A percentile compares a stretch with the other conserved stretches of the same genome.
Conservation (phyloP, 2,797 vertebrate species). For the Sebastiscus albofasciatus region DNA sequence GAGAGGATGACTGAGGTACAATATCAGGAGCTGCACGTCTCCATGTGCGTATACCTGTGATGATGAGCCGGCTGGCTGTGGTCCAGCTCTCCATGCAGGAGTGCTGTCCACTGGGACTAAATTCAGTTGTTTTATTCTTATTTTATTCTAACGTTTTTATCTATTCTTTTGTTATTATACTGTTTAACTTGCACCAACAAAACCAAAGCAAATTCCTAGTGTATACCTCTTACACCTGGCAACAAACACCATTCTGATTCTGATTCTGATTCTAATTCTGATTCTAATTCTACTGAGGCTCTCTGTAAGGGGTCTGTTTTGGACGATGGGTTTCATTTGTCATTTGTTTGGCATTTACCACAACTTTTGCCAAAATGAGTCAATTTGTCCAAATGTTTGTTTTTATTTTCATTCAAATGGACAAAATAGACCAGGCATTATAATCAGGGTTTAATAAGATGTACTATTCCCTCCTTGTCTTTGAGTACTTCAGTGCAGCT, state of each 20-base stretch:
- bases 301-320: constrained; percentile 4
- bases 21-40: constrained; percentile 6
- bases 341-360: too few relatives aligned
- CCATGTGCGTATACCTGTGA: constrained; percentile 60
- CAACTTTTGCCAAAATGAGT: neutral
- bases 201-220: too few relatives aligned
- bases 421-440: neutral
- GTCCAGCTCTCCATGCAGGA: constrained; percentile 63
- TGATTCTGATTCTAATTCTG: too few relatives aligned
- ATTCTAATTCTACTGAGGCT: neutral
- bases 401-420: neutral
- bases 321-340: neutral
- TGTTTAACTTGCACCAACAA: too few relatives aligned
- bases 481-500: neutral
- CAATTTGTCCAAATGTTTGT: neutral
- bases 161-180: too few relatives aligned
- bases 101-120: constrained; percentile 19
- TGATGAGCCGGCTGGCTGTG: constrained; percentile 70
- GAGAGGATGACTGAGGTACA: constrained; percentile 23
- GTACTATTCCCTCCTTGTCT: neutral
- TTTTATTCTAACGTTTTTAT: too few relatives aligned
- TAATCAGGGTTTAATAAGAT: neutral
- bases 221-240: too few relatives aligned
- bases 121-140: too few relatives aligned
- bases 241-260: too few relatives aligned